Base-by-base conservation (phyloP, 2,888 invertebrate genomes). In the Glaucopsyche alexis region DNA sequence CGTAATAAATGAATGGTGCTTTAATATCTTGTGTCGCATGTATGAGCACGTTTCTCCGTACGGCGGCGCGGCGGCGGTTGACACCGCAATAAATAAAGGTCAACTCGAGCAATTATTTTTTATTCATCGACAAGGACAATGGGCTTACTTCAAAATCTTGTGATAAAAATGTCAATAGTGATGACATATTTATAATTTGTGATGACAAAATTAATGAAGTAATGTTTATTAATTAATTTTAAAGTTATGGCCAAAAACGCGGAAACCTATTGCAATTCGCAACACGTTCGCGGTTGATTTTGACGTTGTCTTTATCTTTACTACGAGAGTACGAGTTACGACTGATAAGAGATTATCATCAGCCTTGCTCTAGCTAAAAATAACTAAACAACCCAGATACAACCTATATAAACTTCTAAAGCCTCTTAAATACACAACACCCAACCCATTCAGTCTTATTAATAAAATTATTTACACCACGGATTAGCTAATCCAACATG, bases 41-140 rank as follows among this genome's bases (percentile, higher is more conserved):
- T 45, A 14, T 55, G 55, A 65, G 45, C 49, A 45, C 55, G 69
- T 55, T n/a, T 65, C 7, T 42, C 14, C 40, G 50, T 50, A 42
- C 71, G 42, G 52, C n/a, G n/a, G n/a, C n/a, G n/a, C n/a, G n/a
- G n/a, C n/a, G n/a, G n/a, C 38, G 9, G 47, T 19, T n/a, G 70
- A 52, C 50, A 75, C 72, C 52, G 64, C 71, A 76, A 76, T 74
- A 77, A 29, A 75, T 72, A 78, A 74, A 78, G 85, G 86, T 87
- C 81, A 85, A 85, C 78, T 79, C 76, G 79, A 78, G 77, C 84
- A 87, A 85, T 87, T 87, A 86, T 85, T 86, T 80, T 80, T 81
- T 80, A 81, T 79, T 85, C 84, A 73, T 74, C 74, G 69, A 71
- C 71, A 42, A 74, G 73, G 73, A 71, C 73, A 72, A 70, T 60